Base-by-base conservation (phyloP, 2,113 vertebrate genomes). In the Narcine bancroftii region DNA sequence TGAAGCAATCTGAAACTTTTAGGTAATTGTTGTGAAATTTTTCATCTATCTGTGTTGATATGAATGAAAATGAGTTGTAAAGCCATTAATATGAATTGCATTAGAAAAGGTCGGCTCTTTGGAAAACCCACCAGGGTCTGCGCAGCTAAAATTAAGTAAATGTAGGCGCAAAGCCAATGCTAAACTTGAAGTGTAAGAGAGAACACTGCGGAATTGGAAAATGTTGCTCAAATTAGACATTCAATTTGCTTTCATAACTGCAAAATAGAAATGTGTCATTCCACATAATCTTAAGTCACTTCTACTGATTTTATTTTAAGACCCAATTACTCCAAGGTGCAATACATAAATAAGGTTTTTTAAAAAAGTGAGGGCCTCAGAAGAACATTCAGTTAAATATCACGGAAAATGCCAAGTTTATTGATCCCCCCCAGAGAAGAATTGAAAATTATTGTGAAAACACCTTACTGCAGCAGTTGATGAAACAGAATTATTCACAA, bases 21-120 rank as follows among this genome's bases (percentile, higher is more conserved):
- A 63, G 42, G 89, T 47, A 91, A 91, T 91, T 69, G 53, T 17
- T 69, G 53, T 17, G 89, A 91, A 65, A 45, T 47, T 91, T 91
- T 69, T 69, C 89, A 69, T 91, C 65, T 65, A 42, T 91, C 89
- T 91, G 63, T 91, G 89, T 91, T 91, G 89, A 69, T 91, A 69
- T 65, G 71, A 91, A 91, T 91, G 42, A 45, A 91, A 91, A 91
- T 69, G 89, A 91, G 39, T 91, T 71, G 89, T 69, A 91, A 91
- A 91, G 45, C 89, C 63, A 39, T 91, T 91, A 69, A 91, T 91
- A 91, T 91, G 89, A 91, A 91, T 91, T 42, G 47, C 21, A 91
- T 91, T 71, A 91, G 89, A 69, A 71, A 69, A 91, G 89, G 65
- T 91, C 69, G 87, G 63, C n/a, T 91, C 87, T 69, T 47, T 91